These are phyloP conservation scores for Ictidomys tridecemlineatus DNA, from an alignment of 2,113 vertebrate species.

Conservation along the genomic window DNA sequence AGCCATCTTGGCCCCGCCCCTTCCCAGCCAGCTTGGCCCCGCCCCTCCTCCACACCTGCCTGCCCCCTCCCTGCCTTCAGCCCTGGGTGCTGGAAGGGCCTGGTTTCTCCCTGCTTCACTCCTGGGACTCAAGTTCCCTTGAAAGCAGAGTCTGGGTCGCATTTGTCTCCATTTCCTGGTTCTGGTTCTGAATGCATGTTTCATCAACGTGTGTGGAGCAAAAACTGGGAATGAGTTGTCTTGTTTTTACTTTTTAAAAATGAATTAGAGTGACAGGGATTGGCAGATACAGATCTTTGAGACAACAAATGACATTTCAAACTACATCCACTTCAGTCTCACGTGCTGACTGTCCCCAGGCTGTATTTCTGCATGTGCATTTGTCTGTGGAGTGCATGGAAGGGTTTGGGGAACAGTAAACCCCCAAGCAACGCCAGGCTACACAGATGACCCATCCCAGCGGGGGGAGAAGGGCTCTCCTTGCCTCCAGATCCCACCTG, in stretches of 20 bases:
- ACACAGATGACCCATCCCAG: background rate
- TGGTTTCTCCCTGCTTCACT: background rate
- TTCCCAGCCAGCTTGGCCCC: background rate
- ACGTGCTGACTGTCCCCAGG: accelerated
- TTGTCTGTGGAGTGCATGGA: accelerated
- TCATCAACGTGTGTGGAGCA: background rate
- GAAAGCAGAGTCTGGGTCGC: background rate
- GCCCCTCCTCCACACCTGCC: background rate
- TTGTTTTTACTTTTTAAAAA: background rate
- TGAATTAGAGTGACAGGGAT: background rate
- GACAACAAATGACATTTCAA: background rate
- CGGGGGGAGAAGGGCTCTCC: background rate
- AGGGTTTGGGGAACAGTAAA: background rate
- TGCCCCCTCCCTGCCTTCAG: no score
- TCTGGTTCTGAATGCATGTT: background rate
- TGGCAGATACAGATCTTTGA: background rate
- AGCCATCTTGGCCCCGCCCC: background rate
- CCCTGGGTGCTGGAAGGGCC: no score
- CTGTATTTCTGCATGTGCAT: background rate
- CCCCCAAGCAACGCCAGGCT: background rate
- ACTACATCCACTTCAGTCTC: accelerated
- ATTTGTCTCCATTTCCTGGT: background rate
- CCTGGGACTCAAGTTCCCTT: background rate
- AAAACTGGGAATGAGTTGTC: background rate
- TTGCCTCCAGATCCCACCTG: no score